These are phyloP conservation scores for Dinocampus coccinellae DNA, from an alignment of 2,888 invertebrate genomes.

Conservation along the genomic window DNA sequence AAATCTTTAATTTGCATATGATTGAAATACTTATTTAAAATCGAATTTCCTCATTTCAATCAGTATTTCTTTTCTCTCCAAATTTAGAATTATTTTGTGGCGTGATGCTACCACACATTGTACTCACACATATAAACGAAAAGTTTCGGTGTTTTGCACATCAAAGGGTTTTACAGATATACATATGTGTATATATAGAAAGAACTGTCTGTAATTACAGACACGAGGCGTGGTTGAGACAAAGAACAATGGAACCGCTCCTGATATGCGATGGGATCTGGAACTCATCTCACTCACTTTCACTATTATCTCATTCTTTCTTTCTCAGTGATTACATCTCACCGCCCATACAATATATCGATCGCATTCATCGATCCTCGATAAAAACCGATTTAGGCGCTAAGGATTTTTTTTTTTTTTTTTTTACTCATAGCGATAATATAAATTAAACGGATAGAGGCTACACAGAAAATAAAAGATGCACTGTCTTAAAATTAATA, in stretches of 20 bases:
- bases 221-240: slow-evolving; percentile 65
- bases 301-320: slow-evolving; percentile 14
- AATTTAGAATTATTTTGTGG: background rate
- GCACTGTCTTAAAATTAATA: no score
- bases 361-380: slow-evolving; percentile 61
- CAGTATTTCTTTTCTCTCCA: no score
- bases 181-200: slow-evolving; percentile 1
- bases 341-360: slow-evolving; percentile 56
- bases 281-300: slow-evolving; percentile 44
- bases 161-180: slow-evolving; percentile 61
- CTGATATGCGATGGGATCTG: slow-evolving; percentile 59
- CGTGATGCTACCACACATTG: no score
- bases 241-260: slow-evolving; percentile 68
- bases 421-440: no score
- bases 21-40: no score
- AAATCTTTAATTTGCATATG: no score
- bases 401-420: slow-evolving; percentile 56
- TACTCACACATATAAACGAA: background rate
- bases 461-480: no score
- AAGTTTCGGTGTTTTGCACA: slow-evolving; percentile 54
- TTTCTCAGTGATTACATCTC: slow-evolving; percentile 61
- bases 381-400: slow-evolving; percentile 64
- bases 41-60: no score
- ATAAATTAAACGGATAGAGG: no score
- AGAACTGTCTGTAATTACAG: slow-evolving; percentile 67